These are phyloP conservation scores for Anableps anableps DNA, from an alignment of 2,797 vertebrate species.

Conservation along the genomic window DNA sequence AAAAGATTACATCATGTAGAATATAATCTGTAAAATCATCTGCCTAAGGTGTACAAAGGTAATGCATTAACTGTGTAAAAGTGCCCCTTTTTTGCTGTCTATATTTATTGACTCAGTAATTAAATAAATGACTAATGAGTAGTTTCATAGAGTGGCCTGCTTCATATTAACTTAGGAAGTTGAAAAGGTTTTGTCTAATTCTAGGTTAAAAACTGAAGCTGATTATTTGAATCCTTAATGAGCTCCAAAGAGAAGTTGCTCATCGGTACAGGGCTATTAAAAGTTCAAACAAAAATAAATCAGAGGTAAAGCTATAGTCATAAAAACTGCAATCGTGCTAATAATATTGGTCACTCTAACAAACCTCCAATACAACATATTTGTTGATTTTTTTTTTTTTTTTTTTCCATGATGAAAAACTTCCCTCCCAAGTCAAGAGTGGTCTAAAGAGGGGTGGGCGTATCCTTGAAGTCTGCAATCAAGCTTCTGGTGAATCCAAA, in stretches of 20 bases:
- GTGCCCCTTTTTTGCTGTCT: not conserved
- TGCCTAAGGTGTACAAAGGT: not conserved
- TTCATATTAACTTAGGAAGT: not conserved
- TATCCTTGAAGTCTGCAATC: slow-evolving; percentile 1
- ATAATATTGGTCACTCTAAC: not conserved
- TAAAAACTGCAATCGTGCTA: not conserved
- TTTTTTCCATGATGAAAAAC: slow-evolving; percentile 4
- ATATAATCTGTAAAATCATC: not conserved
- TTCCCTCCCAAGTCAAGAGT: not conserved
- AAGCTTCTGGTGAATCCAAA: not conserved
- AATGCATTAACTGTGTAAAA: not conserved
- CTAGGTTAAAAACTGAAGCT: not conserved
- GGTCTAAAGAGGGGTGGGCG: not conserved
- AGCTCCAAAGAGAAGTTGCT: not conserved
- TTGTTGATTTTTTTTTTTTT: slow-evolving; percentile 3
- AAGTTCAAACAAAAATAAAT: not conserved
- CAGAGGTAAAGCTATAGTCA: not conserved
- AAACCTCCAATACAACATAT: not conserved
- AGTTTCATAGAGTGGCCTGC: not conserved
- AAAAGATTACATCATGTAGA: not conserved
- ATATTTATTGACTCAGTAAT: not conserved
- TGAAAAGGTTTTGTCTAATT: slow-evolving; percentile 1
- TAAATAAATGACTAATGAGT: not conserved
- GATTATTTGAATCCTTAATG: not conserved
- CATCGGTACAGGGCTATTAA: not conserved